Evolutionary conservation across 2,113 vertebrate species (phyloP).

Genomic region (Apistogramma diplotaenia): DNA sequence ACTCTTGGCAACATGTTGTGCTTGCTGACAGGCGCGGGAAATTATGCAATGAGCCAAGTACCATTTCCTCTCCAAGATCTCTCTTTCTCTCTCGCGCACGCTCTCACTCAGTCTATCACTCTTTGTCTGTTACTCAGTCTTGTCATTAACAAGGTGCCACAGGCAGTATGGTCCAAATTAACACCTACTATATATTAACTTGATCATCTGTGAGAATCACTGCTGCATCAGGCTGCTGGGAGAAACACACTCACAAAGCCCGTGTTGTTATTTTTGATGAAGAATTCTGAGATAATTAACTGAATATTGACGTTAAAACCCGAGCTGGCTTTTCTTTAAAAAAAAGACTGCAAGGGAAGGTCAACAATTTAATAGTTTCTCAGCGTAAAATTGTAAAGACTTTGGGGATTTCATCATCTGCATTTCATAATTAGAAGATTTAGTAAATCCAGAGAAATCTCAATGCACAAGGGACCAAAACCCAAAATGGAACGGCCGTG

Average conservation of each 20-base stretch:
- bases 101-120: neutral
- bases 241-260: neutral
- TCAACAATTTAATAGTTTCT: neutral
- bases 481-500: neutral
- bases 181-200: constrained; percentile 3
- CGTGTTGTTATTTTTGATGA: neutral
- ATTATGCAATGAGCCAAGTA: constrained; percentile 59
- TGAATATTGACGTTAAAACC: neutral
- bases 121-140: constrained; percentile 18
- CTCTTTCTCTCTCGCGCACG: neutral
- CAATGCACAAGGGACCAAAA: neutral
- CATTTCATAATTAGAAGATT: neutral
- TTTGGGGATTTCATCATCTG: neutral
- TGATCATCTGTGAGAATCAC: constrained; percentile 2
- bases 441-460: constrained; percentile 5
- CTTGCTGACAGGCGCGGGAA: constrained; percentile 40
- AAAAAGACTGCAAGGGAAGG: neutral
- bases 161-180: constrained; percentile 32
- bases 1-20: constrained; percentile 43
- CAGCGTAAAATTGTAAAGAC: neutral
- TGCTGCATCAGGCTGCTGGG: neutral
- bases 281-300: neutral
- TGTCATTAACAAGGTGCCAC: constrained; percentile 6
- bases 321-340: neutral
- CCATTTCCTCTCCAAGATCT: constrained; percentile 37